Evolutionary conservation across 1,140 invertebrate genomes (phyloP).

Genomic region (Neodiprion pinetum): DNA sequence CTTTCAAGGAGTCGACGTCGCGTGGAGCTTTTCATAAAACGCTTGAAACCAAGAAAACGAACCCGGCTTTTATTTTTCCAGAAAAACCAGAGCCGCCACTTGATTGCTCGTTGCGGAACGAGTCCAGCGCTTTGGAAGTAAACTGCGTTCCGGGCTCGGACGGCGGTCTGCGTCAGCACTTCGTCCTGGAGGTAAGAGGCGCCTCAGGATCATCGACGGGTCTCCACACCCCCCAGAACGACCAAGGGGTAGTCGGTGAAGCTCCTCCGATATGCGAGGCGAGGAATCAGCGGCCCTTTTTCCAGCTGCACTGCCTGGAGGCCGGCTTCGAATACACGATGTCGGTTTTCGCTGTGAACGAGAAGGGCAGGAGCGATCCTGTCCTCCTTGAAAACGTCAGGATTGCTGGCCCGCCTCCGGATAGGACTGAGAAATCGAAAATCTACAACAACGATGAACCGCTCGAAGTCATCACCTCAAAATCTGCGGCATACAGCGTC

Average conservation of each 20-base stretch:
- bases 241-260: slow-evolving; percentile 61
- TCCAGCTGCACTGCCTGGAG: slow-evolving; percentile 71
- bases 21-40: too few relatives aligned
- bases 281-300: slow-evolving; percentile 67
- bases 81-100: slow-evolving; percentile 73
- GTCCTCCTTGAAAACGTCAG: slow-evolving; percentile 67
- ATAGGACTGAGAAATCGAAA: slow-evolving; percentile 40
- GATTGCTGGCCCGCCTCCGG: slow-evolving; percentile 57
- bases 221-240: slow-evolving; percentile 66
- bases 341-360: slow-evolving; percentile 74
- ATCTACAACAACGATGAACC: slow-evolving; percentile 48
- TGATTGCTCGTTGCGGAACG: slow-evolving; percentile 74
- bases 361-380: slow-evolving; percentile 72
- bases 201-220: slow-evolving; percentile 60
- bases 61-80: slow-evolving; percentile 42
- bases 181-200: slow-evolving; percentile 82
- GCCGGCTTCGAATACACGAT: slow-evolving; percentile 73
- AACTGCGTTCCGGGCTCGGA: slow-evolving; percentile 80
- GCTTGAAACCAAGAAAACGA: too few relatives aligned
- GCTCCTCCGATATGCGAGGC: slow-evolving; percentile 65
- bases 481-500: slow-evolving; percentile 41
- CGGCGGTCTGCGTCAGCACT: slow-evolving; percentile 82
- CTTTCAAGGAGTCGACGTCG: too few relatives aligned
- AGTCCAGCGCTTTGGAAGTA: slow-evolving; percentile 71
- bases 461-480: slow-evolving; percentile 44